These are phyloP conservation scores for Macropis europaea DNA, from an alignment of 2,888 invertebrate species.

Conservation along the genomic window DNA sequence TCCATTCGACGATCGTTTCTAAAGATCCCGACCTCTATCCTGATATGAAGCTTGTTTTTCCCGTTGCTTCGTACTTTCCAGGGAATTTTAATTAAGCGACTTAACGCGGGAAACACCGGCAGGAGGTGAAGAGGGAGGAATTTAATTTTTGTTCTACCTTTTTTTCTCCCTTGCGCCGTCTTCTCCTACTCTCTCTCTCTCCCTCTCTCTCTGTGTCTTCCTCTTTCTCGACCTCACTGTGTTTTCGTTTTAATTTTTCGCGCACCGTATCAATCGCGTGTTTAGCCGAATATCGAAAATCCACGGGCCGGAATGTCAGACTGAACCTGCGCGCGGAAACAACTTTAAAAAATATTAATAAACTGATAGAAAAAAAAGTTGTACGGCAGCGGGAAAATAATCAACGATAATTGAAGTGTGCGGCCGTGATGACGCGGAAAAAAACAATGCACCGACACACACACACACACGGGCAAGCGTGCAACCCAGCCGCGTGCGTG, in stretches of 20 bases:
- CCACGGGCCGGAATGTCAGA: constrained; percentile 35
- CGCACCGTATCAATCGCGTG: constrained; percentile 30
- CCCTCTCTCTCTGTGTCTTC: too few species aligned
- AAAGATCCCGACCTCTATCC: neutral
- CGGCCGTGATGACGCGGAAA: constrained; percentile 42
- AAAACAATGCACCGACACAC: constrained; percentile 44
- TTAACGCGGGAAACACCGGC: constrained; percentile 9
- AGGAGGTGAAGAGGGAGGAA: neutral
- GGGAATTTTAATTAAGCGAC: constrained; percentile 31
- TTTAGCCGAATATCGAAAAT: constrained; percentile 44
- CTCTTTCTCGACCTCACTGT: too few species aligned
- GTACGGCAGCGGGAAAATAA: constrained; percentile 41
- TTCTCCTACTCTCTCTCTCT: too few species aligned
- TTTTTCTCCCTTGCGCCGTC: too few species aligned
- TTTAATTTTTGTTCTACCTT: constrained; percentile 46
- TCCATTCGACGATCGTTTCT: neutral
- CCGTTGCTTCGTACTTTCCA: neutral
- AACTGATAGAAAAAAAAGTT: constrained; percentile 37
- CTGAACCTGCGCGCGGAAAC: constrained; percentile 31
- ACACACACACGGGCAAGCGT: neutral
- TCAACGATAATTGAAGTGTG: constrained; percentile 53
- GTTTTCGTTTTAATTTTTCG: constrained; percentile 39
- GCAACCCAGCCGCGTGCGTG: constrained; percentile 12
- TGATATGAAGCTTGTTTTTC: neutral
- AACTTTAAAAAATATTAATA: constrained; percentile 49